Percentiles rank a stretch among this genome's conserved stretches.
Evolutionary conservation across 2,797 vertebrate genomes (phyloP).

Genomic region (Malurus leucopterus): DNA sequence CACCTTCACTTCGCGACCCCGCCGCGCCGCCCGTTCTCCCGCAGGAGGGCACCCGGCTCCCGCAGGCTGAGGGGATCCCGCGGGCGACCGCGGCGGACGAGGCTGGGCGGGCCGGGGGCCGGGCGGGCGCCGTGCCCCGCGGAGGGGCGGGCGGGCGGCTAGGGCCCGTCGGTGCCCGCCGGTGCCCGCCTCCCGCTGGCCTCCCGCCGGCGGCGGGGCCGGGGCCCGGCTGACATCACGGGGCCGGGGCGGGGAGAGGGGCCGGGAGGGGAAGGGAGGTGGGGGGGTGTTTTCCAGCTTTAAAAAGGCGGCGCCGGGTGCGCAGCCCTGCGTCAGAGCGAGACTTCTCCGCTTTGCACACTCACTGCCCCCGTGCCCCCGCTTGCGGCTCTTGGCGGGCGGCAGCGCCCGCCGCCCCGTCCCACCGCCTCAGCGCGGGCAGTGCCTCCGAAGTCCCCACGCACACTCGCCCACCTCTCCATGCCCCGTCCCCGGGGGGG

Average conservation of each 20-base stretch:
- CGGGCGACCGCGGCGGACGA: neutral
- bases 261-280: conserved; percentile 65
- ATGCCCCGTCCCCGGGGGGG: conserved; percentile 20
- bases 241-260: conserved; percentile 70
- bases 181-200: conserved; percentile 31
- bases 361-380: conserved; percentile 52
- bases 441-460: neutral
- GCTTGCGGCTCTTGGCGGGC: neutral
- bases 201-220: conserved; percentile 43
- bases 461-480: conserved; percentile 16
- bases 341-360: conserved; percentile 73
- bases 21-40: neutral
- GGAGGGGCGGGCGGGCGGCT: conserved; percentile 65
- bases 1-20: neutral
- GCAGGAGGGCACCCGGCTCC: neutral
- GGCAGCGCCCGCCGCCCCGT: neutral
- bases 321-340: conserved; percentile 84
- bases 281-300: conserved; percentile 92
- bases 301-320: conserved; percentile 86
- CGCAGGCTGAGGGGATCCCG: neutral
- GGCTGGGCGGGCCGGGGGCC: neutral
- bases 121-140: conserved; percentile 42
- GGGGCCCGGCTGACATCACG: conserved; percentile 79
- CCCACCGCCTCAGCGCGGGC: neutral
- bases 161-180: conserved; percentile 30